These are phyloP conservation scores for Grallaria varia DNA, from an alignment of 2,113 vertebrate species.

Conservation along the genomic window DNA sequence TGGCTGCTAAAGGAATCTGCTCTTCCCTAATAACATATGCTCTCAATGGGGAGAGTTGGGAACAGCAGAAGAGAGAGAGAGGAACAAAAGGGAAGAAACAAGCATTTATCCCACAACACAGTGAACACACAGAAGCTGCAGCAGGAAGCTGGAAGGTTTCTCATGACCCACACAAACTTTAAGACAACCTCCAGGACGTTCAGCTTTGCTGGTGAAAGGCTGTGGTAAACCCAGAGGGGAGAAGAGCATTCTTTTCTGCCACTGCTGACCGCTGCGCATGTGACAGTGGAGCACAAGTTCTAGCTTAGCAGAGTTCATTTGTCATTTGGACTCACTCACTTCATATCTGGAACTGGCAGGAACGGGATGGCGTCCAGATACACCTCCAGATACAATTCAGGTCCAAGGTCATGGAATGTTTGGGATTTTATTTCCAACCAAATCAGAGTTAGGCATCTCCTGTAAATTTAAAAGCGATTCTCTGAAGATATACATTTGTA, in stretches of 20 bases:
- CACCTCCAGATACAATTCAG: background rate
- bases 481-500: background rate
- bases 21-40: background rate
- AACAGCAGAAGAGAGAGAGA: background rate
- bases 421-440: background rate
- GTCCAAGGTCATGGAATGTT: background rate
- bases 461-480: background rate
- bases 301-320: background rate
- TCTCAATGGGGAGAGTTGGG: background rate
- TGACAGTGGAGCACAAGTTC: background rate
- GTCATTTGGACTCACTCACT: background rate
- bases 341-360: background rate
- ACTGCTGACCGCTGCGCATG: background rate
- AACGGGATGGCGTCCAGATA: background rate
- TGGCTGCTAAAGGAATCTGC: background rate
- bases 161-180: background rate
- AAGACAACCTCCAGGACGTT: background rate
- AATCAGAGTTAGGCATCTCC: background rate
- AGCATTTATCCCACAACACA: rapidly evolving
- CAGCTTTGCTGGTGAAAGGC: background rate
- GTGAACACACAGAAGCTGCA: background rate
- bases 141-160: background rate
- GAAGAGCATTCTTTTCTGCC: background rate
- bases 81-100: background rate
- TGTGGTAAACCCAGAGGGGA: background rate